These are phyloP conservation scores for Morus bassanus DNA, from an alignment of 2,797 vertebrate species.

Conservation along the genomic window DNA sequence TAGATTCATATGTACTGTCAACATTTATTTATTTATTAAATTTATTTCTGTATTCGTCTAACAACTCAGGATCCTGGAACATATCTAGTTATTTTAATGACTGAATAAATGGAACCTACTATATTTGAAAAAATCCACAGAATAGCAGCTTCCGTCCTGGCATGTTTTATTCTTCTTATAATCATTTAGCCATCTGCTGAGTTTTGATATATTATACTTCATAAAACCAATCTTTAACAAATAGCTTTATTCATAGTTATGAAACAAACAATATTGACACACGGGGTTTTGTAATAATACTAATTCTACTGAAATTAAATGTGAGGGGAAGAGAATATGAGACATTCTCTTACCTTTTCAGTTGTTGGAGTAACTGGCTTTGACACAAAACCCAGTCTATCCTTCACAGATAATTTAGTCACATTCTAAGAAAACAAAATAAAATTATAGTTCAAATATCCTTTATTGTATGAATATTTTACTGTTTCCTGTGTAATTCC, in stretches of 20 bases:
- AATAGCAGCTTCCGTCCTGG: neutral
- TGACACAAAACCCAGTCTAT: constrained; percentile 88
- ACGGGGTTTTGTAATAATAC: neutral
- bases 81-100: neutral
- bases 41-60: neutral
- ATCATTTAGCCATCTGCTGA: neutral
- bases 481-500: neutral
- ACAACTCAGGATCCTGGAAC: neutral
- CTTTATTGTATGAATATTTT: neutral
- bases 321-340: neutral
- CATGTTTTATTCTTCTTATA: neutral
- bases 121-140: neutral
- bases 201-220: neutral
- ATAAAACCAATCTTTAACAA: neutral
- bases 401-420: constrained; percentile 90
- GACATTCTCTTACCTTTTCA: constrained; percentile 84
- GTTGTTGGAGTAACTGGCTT: constrained; percentile 83
- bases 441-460: constrained; percentile 55
- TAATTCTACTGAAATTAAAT: neutral
- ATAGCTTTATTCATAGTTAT: neutral
- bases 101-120: neutral
- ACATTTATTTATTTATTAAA: neutral
- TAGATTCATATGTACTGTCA: neutral
- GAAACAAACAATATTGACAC: neutral
- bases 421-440: constrained; percentile 80